A percentile compares a stretch with the other conserved stretches of the same genome.
These are phyloP conservation scores for Poecilia wingei DNA, from an alignment of 2,797 vertebrate species.

Conservation along the genomic window DNA sequence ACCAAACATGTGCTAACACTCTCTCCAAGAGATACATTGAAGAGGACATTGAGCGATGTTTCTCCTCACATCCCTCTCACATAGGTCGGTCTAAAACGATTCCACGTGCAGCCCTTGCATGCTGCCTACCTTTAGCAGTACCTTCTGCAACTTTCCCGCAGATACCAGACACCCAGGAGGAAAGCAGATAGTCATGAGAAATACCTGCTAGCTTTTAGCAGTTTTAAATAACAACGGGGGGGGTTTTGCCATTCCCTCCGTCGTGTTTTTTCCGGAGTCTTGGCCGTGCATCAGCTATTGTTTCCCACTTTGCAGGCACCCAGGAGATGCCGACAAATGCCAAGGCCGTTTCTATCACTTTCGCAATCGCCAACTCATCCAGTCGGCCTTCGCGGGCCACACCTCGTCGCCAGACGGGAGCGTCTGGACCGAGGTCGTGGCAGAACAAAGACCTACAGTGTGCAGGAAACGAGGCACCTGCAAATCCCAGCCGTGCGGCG, in stretches of 20 bases:
- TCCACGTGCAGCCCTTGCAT: slow-evolving; percentile 72
- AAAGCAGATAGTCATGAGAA: slow-evolving; percentile 81
- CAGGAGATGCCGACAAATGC: slow-evolving; percentile 37
- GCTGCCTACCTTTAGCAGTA: slow-evolving; percentile 48
- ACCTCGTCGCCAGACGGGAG: slow-evolving; percentile 72
- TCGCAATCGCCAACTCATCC: slow-evolving; percentile 60
- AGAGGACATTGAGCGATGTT: slow-evolving; percentile 74
- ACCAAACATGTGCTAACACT: slow-evolving; percentile 76
- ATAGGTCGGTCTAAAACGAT: slow-evolving; percentile 67
- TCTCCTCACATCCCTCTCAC: slow-evolving; percentile 64
- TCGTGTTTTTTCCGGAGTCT: not conserved
- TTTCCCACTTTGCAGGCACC: slow-evolving; percentile 37
- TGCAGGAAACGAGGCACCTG: slow-evolving; percentile 37
- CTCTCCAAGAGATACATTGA: slow-evolving; percentile 73
- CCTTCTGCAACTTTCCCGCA: slow-evolving; percentile 46
- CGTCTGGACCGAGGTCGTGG: slow-evolving; percentile 64
- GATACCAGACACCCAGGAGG: slow-evolving; percentile 71
- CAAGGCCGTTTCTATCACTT: slow-evolving; percentile 59
- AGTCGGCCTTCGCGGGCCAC: slow-evolving; percentile 46
- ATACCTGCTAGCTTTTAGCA: slow-evolving; percentile 69
- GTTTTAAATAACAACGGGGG: slow-evolving; percentile 69
- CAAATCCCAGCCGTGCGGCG: slow-evolving; percentile 6
- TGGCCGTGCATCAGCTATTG: slow-evolving; percentile 59
- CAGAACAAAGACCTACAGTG: slow-evolving; percentile 70
- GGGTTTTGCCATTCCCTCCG: slow-evolving; percentile 58